Evolutionary conservation across 2,797 vertebrate genomes (phyloP).

Genomic region (Lepus oiostolus): DNA sequence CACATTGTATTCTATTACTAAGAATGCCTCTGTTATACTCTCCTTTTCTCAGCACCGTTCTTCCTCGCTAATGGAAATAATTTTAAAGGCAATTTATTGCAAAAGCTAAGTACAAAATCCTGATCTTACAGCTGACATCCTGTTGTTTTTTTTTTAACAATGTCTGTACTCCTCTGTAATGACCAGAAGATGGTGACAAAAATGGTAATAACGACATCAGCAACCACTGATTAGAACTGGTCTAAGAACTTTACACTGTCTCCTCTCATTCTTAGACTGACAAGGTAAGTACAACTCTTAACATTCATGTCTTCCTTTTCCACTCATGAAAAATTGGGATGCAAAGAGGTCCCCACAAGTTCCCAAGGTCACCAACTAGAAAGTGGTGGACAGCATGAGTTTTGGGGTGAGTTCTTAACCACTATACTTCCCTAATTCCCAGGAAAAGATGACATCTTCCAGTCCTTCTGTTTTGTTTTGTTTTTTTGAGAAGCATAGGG

Average conservation of each 20-base stretch:
- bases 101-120: neutral
- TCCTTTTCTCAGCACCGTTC: neutral
- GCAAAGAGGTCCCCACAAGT: neutral
- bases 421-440: neutral
- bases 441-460: neutral
- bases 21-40: neutral
- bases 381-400: neutral
- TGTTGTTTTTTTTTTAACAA: neutral
- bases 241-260: neutral
- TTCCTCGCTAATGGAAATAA: neutral
- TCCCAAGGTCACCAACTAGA: neutral
- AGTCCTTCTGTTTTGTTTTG: neutral
- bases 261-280: neutral
- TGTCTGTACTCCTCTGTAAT: neutral
- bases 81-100: neutral
- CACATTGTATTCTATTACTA: neutral
- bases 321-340: neutral
- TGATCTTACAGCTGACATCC: neutral
- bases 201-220: neutral
- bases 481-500: neutral
- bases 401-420: neutral
- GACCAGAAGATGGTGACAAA: neutral
- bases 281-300: neutral
- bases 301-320: neutral
- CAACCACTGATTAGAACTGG: neutral